Conservation (phyloP, 92 coral and sea anemone genomes). For the Parazoanthus swiftii region DNA sequence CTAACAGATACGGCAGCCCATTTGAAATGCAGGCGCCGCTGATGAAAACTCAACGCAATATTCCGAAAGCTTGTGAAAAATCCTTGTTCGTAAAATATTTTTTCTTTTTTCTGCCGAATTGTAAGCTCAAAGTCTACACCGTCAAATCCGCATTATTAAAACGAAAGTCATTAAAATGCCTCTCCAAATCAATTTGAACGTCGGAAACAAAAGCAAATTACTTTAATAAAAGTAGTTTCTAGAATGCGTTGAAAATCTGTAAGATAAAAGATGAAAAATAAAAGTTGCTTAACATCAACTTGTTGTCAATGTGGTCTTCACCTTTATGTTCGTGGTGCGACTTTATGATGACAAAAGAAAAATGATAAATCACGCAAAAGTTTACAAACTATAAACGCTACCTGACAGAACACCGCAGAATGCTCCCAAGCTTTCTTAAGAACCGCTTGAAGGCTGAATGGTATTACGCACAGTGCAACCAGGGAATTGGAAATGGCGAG, state of each 20-base stretch:
- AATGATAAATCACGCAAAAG: not conserved
- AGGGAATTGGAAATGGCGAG: conserved; percentile 79
- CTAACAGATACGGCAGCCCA: too few species aligned
- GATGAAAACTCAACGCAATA: too few species aligned
- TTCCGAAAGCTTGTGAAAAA: not conserved
- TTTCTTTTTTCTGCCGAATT: not conserved
- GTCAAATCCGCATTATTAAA: conserved; percentile 3
- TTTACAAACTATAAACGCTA: conserved; percentile 21
- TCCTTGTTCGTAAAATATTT: not conserved
- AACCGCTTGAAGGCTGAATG: conserved; percentile 68
- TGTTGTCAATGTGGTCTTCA: not conserved
- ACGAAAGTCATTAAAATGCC: conserved; percentile 17
- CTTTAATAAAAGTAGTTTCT: not conserved
- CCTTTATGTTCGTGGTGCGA: not conserved
- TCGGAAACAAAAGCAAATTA: conserved; percentile 29
- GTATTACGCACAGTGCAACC: conserved; percentile 74
- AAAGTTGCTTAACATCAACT: not conserved
- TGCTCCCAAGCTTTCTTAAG: conserved; percentile 63
- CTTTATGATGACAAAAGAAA: not conserved
- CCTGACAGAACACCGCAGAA: conserved; percentile 76
- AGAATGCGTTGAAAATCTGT: not conserved
- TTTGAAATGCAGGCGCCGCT: too few species aligned
- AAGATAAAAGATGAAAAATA: not conserved
- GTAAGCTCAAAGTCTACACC: not conserved
- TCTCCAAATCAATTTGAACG: not conserved